Conservation (phyloP, 2,797 vertebrate genomes). For the Lepus townsendii region DNA sequence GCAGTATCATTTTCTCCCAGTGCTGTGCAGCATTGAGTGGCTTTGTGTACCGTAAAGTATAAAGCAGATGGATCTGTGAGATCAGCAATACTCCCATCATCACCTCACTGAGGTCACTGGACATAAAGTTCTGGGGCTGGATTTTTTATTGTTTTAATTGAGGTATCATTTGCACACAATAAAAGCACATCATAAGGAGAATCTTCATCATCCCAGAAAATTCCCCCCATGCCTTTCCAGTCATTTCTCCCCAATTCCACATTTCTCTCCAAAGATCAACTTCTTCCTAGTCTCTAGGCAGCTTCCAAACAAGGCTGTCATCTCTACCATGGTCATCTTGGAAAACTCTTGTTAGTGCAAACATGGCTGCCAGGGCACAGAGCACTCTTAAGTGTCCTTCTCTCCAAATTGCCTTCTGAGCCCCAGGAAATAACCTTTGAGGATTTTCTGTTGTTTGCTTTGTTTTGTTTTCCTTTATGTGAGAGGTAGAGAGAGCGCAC, state of each 20-base stretch:
- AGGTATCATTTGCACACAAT: accelerated
- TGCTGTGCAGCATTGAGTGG: not conserved
- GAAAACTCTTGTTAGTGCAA: accelerated
- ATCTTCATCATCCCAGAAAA: not conserved
- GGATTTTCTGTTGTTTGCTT: no score
- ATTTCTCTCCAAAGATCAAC: not conserved
- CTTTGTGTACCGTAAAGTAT: not conserved
- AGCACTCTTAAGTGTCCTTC: not conserved
- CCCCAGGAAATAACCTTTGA: not conserved
- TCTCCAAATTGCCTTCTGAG: not conserved
- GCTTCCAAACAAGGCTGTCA: accelerated
- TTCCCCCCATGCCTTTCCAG: not conserved
- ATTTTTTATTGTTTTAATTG: not conserved
- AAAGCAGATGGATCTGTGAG: not conserved
- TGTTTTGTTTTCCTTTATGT: no score
- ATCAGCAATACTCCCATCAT: accelerated
- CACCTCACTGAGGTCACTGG: not conserved
- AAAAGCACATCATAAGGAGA: not conserved
- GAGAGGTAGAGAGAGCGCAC: no score
- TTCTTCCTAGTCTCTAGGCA: accelerated
- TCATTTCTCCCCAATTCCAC: accelerated
- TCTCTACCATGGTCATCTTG: accelerated
- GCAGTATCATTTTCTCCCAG: conserved; percentile 59
- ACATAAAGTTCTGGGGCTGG: not conserved
- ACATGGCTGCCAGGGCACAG: not conserved